Base-by-base conservation (phyloP, 2,888 invertebrate species). In the Laspeyria flexula region DNA sequence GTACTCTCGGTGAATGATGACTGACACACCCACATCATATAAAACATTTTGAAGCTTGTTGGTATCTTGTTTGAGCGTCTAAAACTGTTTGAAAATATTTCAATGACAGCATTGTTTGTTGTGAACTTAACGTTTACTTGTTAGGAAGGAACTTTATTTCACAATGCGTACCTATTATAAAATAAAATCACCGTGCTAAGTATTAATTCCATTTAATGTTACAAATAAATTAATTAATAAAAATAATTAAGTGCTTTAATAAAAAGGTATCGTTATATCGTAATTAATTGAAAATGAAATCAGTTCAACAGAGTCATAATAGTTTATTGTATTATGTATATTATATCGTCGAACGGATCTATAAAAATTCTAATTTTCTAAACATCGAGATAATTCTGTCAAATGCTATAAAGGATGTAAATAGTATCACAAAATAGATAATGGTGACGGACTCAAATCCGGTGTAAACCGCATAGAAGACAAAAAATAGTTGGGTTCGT, bases 21-120 rank as follows among this genome's bases (percentile, higher is more conserved):
- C 67, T 78, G 79, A 77, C 77, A 79, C 76, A 63, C 77, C 77
- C 74, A 76, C 74, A 67, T 66, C 58, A 50, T 55, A 67, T 67
- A 67, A 67, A 71, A 67, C 64, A 70, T 73, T 73, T 65, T 65
- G 64, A 63, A 65, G 67, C 57, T 55, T 50, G 64, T 74, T 57
- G 57, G 67, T 59, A 63, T 55, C 64, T 58, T 52, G 50, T 55
- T 60, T 54, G 56, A 52, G 37, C 40, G 18, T 55, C 47, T 41
- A 51, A 57, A 58, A 40, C 37, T 53, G 48, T 63, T 69, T 37
- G 41, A 63, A 58, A 61, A 56, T 49, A 39, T 55, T 51, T 55
- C 56, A 52, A 41, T 51, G 51, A 37, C 44, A 31, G 43, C 16
- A 45, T 45, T 45, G 12, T 44, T 37, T 44, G 33, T 46, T 30